Base-by-base conservation (phyloP, 2,113 vertebrate genomes). In the Odontesthes bonariensis region DNA sequence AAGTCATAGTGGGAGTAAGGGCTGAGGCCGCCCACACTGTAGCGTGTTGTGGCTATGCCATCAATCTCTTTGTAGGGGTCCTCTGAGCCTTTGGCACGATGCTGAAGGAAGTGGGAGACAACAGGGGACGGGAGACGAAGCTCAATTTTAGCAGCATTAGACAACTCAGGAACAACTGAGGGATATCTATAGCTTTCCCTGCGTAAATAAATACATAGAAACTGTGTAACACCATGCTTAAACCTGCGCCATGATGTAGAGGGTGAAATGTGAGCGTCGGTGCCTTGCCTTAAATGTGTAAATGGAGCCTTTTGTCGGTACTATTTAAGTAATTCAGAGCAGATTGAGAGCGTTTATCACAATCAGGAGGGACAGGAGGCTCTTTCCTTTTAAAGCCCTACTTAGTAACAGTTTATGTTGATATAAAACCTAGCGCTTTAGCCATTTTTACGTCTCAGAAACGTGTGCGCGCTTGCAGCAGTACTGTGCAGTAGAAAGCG, bases 1-100 rank as follows among this genome's bases (percentile, higher is more conserved):
- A 99, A 99, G 81, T 98, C 96, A 32, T 99, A 99, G 66, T 99
- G 97, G 0, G 98, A 99, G 88, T 99, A 99, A 0, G 98, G 98
- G 83, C 98, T 99, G 49, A 99, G 95, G 22, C 98, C 98, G 8
- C 98, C 98, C 17, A 99, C 97, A 0, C 97, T 99, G 72, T 99
- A 99, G 56, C 98, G 97, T 0, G 98, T 99, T 6, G 98, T 99
- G 17, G 98, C 98, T 19, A 99, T 96, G 1, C 97, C 96, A 85
- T 99, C 98, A 8, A 99, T 99, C 94, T 99, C 98, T 84, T 99
- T 99, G 71, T 97, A 99, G 1, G 90, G 88, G 91, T 98, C 98
- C 35, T 97, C 96, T 0, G 96, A 96, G 69, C 92, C 94, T 86
- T 96, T 95, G 84, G 97, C 95, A 61, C 97, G 97, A 91, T 99